Evolutionary conservation across 2,113 vertebrate genomes (phyloP), one percentile per base, ranked within the genome.

Genomic region (Labeo rohita): DNA sequence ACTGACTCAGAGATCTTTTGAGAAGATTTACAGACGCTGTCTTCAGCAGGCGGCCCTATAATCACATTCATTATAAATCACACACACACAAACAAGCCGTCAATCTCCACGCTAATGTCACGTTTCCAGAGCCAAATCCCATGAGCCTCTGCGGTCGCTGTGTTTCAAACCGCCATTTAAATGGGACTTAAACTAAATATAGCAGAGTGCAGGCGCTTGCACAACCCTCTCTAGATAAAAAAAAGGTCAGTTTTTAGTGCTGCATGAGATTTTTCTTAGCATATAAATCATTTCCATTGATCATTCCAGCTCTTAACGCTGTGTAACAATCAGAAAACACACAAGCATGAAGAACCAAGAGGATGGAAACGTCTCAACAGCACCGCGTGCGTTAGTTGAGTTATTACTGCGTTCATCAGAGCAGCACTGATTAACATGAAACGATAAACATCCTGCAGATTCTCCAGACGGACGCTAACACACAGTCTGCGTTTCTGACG

Each of bases 41-140:
- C 56, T 59, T n/a, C 8, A 47, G 47, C 47, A 47, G 47, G 6
- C 47, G 47, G 47, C 47, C 81, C 49, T 52, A n/a, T 77, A 68
- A 11, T 77, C 77, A 73, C 59, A 13, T n/a, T 18, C 59, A 13
- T n/a, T 18, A 73, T 73, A 73, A 73, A 73, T 6, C 12, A 61
- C 76, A 82, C 54, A 59, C 18, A 82, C 61, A 87, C 52, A 83
- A 15, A 85, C 80, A 87, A 9, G 13, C 21, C 49, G 12, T 73
- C 83, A 56, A 45, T 18, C 66, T 68, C 83, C 47, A 50, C 68
- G 68, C 85, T 88, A 88, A 86, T 88, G 70, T 80, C 39, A 88
- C 59, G 78, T 87, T 85, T 80, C 34, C 28, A 9, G 65, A 47
- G 52, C 83, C 78, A 82, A 65, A 88, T 28, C 66, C 84, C 80